Evolutionary conservation across 2,113 vertebrate species (phyloP), one percentile per base, ranked within the genome.

Genomic region (Pachypanchax playfairii): DNA sequence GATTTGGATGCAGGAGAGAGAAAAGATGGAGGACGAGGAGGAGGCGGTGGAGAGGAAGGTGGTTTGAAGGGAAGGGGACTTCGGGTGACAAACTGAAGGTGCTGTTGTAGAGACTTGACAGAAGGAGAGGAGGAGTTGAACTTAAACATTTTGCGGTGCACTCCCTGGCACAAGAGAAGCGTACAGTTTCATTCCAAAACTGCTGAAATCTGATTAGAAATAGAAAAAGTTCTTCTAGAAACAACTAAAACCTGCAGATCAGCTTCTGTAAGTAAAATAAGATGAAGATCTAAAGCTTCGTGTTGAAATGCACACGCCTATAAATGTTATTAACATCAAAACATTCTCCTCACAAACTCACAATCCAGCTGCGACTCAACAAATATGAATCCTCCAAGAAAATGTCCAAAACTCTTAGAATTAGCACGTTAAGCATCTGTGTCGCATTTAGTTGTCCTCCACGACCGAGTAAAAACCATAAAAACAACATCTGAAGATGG

Each of bases 121-220:
- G 87, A 87, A 77, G 88, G 86, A 87, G 86, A 87, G 86, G 86
- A 89, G 86, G 84, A 89, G 83, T 81, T 78, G 75, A 75, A 67
- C 65, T 44, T 80, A 43, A 73, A 64, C 79, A 63, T 11, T 60
- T 53, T 69, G 72, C 65, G 52, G 38, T 64, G 66, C 29, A 61
- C 65, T 71, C 56, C 71, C 59, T 73, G 46, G 22, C 54, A 33
- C 31, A 18, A 62, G 48, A 83, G 70, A 81, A 83, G 50, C 46
- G 38, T 22, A 54, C 36, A 74, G 79, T 55, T 56, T 24, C 28
- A 0, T 43, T 83, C 84, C 77, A 85, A 81, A 42, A 35, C 29
- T n/a, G n/a, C n/a, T n/a, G n/a, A n/a, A n/a, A n/a, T n/a, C n/a
- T n/a, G n/a, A n/a, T n/a, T n/a, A n/a, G n/a, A n/a, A n/a, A n/a